Conservation (phyloP, 2,888 invertebrate genomes). For the Metallyticus violacea region DNA sequence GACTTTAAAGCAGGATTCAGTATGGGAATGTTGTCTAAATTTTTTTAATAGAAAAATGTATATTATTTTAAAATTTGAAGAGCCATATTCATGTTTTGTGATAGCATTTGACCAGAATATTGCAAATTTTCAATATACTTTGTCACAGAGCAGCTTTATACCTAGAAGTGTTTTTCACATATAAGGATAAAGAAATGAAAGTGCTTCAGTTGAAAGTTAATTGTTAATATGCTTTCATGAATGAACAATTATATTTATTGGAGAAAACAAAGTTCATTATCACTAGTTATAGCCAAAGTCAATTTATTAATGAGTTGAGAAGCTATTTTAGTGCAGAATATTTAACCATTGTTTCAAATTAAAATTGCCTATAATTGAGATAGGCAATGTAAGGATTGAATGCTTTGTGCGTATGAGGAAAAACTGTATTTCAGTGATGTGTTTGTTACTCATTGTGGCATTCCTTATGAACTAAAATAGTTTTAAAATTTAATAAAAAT, state of each 20-base stretch:
- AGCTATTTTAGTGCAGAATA: background rate
- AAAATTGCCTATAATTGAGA: background rate
- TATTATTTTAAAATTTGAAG: background rate
- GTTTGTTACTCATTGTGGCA: background rate
- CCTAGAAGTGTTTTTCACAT: background rate
- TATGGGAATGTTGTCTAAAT: no score
- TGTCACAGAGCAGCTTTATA: background rate
- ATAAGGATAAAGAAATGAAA: background rate
- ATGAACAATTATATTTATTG: background rate
- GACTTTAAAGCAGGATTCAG: background rate
- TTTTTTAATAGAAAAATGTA: background rate
- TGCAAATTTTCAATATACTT: background rate
- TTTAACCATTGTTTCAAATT: background rate
- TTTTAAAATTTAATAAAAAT: background rate
- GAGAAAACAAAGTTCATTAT: background rate
- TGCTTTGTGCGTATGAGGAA: background rate
- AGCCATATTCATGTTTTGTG: background rate
- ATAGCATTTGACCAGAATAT: no score
- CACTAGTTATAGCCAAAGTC: background rate
- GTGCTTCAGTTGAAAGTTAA: background rate
- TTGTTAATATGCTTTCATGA: background rate
- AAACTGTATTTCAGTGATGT: background rate
- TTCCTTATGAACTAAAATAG: background rate
- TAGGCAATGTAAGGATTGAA: background rate
- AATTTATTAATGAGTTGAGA: background rate